Percentiles rank a stretch among this genome's conserved stretches.
Conservation (phyloP, 2,113 vertebrate genomes). For the Hippocampus guttulatus region DNA sequence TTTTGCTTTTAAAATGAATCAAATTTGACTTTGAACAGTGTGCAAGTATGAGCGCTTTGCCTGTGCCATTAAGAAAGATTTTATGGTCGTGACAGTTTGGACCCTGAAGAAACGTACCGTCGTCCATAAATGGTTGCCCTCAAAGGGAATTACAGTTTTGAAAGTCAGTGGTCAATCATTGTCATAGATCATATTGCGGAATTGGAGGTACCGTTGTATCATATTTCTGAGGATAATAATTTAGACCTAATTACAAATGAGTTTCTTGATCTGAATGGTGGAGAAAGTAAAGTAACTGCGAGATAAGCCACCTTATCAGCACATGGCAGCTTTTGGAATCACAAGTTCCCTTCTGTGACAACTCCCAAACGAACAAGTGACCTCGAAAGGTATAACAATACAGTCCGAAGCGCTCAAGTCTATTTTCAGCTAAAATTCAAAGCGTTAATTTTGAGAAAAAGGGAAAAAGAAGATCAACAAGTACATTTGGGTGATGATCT, state of each 20-base stretch:
- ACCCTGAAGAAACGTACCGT: not conserved
- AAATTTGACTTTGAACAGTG: not conserved
- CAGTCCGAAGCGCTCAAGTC: not conserved
- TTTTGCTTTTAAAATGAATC: not conserved
- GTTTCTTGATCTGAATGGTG: not conserved
- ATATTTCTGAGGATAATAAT: not conserved
- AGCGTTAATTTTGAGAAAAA: not conserved
- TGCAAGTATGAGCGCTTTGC: not conserved
- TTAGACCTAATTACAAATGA: not conserved
- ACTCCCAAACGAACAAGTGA: constrained; percentile 58
- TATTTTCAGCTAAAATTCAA: too few species aligned
- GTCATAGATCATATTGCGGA: not conserved
- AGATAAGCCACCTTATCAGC: constrained; percentile 43
- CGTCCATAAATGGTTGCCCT: not conserved
- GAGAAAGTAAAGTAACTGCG: too few species aligned
- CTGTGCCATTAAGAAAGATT: not conserved
- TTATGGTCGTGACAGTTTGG: not conserved
- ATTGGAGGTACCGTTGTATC: not conserved
- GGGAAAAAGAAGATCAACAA: not conserved
- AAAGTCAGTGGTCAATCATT: not conserved
- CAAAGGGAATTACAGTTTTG: not conserved
- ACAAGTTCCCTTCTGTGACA: constrained; percentile 36
- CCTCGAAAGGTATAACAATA: constrained; percentile 9
- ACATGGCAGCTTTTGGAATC: constrained; percentile 51
- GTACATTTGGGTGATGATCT: not conserved